Evolutionary conservation across 2,113 vertebrate genomes (phyloP).

Genomic region (Hystrix brachyura): DNA sequence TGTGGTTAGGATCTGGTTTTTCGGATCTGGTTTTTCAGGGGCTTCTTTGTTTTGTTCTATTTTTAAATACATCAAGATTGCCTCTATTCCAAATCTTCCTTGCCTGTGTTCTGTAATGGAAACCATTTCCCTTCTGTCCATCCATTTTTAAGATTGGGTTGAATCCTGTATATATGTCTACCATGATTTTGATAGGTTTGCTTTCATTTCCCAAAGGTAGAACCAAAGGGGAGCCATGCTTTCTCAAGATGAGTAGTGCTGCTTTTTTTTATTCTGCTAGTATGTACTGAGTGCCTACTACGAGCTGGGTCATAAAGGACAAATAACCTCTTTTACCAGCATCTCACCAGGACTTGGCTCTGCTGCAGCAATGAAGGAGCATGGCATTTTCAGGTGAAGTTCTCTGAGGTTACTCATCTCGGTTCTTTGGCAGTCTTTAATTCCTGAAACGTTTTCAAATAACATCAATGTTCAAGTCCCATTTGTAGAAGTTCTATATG

Average conservation of each 20-base stretch:
- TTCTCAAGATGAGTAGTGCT: neutral
- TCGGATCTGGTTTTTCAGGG: neutral
- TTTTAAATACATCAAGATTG: constrained; percentile 46
- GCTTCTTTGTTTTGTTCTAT: constrained; percentile 56
- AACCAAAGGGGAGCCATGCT: neutral
- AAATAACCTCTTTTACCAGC: neutral
- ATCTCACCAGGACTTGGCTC: neutral
- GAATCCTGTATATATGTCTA: neutral
- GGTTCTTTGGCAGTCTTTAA: neutral
- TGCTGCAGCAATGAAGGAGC: neutral
- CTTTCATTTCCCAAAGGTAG: constrained; percentile 33
- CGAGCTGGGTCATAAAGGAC: neutral
- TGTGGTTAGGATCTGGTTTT: neutral
- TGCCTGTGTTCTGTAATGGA: neutral
- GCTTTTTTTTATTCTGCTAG: constrained; percentile 27
- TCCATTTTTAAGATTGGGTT: neutral
- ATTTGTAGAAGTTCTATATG: neutral
- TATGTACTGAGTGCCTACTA: neutral
- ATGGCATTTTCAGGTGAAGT: neutral
- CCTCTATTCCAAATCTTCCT: constrained; percentile 48
- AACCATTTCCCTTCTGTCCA: constrained; percentile 27
- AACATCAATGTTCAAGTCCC: neutral
- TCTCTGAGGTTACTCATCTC: neutral
- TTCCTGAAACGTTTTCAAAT: constrained; percentile 39
- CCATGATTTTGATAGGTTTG: constrained; percentile 9